Conservation (phyloP, 2,113 vertebrate genomes). For the Eptesicus fuscus region DNA sequence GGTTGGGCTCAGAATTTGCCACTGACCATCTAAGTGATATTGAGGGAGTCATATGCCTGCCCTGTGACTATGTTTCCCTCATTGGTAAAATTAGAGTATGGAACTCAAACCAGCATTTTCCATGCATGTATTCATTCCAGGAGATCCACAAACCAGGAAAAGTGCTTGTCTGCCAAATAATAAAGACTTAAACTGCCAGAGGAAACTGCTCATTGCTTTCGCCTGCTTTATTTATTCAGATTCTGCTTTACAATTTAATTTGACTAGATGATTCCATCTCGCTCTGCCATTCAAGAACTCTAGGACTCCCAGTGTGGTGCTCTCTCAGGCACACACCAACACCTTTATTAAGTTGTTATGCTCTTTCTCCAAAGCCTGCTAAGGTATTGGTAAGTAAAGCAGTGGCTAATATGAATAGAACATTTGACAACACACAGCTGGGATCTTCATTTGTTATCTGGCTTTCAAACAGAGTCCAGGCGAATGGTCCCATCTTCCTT, state of each 20-base stretch:
- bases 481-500: conserved; percentile 27
- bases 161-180: neutral
- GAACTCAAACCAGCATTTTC: neutral
- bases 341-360: neutral
- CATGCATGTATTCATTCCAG: neutral
- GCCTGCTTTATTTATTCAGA: neutral
- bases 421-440: neutral
- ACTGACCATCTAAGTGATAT: fast-evolving
- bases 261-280: neutral
- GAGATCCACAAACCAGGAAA: neutral
- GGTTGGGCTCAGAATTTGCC: neutral
- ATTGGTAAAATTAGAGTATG: neutral
- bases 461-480: conserved; percentile 52
- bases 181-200: neutral
- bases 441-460: conserved; percentile 32
- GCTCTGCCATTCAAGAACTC: neutral
- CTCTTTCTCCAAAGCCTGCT: neutral
- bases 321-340: neutral
- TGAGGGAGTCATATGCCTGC: neutral
- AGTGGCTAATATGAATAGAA: neutral
- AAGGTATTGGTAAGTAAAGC: neutral
- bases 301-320: neutral
- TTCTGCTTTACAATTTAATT: neutral
- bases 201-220: neutral
- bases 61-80: neutral